These are phyloP conservation scores for Butorides virescens DNA, from an alignment of 2,113 vertebrate genomes.

Conservation along the genomic window DNA sequence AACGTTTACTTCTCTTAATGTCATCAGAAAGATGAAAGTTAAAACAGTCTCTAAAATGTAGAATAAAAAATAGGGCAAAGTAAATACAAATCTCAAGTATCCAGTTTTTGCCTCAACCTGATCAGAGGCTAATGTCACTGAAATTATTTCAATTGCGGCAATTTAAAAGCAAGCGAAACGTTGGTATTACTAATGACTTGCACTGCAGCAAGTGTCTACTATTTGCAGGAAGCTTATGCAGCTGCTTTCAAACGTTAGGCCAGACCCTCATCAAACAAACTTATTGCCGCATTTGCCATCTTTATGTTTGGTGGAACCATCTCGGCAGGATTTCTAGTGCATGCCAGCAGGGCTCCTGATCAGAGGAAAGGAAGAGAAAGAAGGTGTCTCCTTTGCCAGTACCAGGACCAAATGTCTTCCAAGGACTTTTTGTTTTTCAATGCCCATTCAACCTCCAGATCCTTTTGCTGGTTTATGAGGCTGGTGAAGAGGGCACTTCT, in stretches of 20 bases:
- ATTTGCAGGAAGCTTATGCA: neutral
- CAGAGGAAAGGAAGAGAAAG: neutral
- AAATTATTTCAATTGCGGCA: neutral
- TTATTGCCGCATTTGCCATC: neutral
- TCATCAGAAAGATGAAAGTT: neutral
- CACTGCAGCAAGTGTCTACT: neutral
- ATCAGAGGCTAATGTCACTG: neutral
- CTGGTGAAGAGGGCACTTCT: neutral
- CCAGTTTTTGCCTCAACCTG: neutral
- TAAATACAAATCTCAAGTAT: neutral
- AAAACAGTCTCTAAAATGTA: accelerated
- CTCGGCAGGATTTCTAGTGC: neutral
- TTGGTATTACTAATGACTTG: neutral
- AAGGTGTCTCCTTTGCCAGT: neutral
- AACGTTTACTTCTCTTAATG: neutral
- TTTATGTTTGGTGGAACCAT: neutral
- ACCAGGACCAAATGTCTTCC: neutral
- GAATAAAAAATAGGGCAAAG: neutral
- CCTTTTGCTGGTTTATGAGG: neutral
- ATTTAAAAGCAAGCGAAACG: neutral
- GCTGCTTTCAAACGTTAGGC: neutral
- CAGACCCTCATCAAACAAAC: neutral
- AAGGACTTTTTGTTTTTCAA: neutral
- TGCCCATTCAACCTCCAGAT: neutral
- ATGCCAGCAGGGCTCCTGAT: neutral